Evolutionary conservation across 2,888 invertebrate species (phyloP).

Genomic region (Hyppa rectilinea): DNA sequence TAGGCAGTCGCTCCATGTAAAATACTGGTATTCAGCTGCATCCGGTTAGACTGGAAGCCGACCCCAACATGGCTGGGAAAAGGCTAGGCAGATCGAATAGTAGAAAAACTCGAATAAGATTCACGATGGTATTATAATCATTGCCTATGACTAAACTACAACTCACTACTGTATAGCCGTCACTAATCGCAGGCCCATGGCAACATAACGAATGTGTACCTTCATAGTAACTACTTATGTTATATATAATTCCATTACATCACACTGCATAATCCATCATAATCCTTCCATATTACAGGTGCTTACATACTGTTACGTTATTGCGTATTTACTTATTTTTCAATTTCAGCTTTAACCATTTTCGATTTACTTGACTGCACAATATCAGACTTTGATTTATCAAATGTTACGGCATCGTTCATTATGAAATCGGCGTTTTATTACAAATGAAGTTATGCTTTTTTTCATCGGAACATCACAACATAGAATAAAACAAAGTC

Average conservation of each 20-base stretch:
- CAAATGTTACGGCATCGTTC: neutral
- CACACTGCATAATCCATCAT: constrained; percentile 3
- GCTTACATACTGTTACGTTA: constrained; percentile 9
- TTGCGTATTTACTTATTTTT: neutral
- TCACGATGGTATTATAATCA: neutral
- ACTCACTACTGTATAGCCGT: neutral
- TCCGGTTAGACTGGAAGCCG: too few species aligned
- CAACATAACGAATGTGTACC: neutral
- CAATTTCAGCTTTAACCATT: neutral
- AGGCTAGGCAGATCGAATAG: too few species aligned
- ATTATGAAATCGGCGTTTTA: neutral
- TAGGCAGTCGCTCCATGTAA: too few species aligned
- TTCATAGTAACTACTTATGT: neutral
- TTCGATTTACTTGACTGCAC: neutral
- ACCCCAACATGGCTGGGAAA: too few species aligned
- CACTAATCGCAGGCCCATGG: neutral
- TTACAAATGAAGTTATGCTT: too few species aligned
- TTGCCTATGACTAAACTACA: neutral
- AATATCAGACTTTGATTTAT: constrained; percentile 35
- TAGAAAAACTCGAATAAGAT: neutral
- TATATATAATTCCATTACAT: constrained; percentile 11
- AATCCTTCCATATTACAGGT: constrained; percentile 11
- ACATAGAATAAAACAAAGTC: too few species aligned
- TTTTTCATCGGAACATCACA: too few species aligned
- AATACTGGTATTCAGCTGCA: too few species aligned